These are phyloP conservation scores for Alauda arvensis DNA, from an alignment of 2,797 vertebrate genomes.

Conservation along the genomic window DNA sequence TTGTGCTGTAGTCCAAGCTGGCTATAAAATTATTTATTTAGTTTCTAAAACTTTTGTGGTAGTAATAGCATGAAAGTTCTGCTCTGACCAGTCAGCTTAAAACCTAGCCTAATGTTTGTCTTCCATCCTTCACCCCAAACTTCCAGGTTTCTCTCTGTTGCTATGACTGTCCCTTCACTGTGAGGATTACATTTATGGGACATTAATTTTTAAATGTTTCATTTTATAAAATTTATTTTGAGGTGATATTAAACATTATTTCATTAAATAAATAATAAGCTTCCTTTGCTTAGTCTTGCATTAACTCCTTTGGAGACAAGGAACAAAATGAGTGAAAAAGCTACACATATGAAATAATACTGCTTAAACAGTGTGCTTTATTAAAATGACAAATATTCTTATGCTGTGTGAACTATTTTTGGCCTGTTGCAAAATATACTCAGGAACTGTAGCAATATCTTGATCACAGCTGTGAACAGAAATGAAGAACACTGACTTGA, in stretches of 20 bases:
- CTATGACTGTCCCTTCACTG: background rate
- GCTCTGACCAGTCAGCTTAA: constrained; percentile 9
- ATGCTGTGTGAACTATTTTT: constrained; percentile 28
- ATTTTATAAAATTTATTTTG: background rate
- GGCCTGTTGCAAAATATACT: constrained; percentile 64
- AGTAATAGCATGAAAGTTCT: background rate
- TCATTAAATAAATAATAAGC: background rate
- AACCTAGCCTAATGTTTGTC: background rate
- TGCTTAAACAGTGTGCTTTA: constrained; percentile 1
- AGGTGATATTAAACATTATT: background rate
- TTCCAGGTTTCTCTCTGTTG: background rate
- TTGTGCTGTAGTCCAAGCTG: constrained; percentile 6
- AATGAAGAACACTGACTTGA: constrained; percentile 8
- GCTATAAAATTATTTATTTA: constrained; percentile 37
- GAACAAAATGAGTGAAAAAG: background rate
- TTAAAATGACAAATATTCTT: background rate
- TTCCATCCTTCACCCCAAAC: constrained; percentile 7
- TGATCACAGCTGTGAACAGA: constrained; percentile 18
- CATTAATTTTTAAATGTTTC: constrained; percentile 5
- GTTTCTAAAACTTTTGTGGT: constrained; percentile 36
- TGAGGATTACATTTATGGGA: background rate
- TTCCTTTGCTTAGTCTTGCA: background rate
- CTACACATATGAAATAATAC: background rate
- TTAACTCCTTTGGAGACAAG: background rate
- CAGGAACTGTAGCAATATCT: constrained; percentile 51